These are phyloP conservation scores for Eulacestoma nigropectus DNA, from an alignment of 2,113 vertebrate genomes.

Conservation along the genomic window DNA sequence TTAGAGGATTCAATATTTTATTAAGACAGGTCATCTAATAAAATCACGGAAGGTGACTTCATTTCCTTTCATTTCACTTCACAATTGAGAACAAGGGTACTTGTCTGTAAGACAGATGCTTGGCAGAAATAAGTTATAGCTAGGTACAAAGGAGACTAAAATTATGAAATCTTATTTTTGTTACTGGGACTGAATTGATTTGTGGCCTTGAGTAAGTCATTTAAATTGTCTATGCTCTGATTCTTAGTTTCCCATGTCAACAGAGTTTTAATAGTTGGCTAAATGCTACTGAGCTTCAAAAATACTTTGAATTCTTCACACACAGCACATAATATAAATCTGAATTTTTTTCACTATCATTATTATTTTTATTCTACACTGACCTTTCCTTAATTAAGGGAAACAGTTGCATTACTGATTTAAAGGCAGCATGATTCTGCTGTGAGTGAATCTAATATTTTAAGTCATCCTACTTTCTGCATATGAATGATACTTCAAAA, in stretches of 20 bases:
- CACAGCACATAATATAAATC: background rate
- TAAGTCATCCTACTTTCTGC: background rate
- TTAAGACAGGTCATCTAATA: constrained; percentile 11
- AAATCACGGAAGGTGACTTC: constrained; percentile 26
- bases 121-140: background rate
- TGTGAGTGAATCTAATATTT: background rate
- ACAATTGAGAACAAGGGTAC: background rate
- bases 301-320: background rate
- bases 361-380: background rate
- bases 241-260: background rate
- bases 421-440: background rate
- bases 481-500: background rate
- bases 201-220: background rate
- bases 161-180: background rate
- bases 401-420: background rate
- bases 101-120: constrained; percentile 1
- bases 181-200: background rate
- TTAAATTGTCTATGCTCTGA: background rate
- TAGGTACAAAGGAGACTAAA: background rate
- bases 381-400: background rate
- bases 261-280: background rate
- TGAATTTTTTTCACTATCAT: background rate
- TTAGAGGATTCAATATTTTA: constrained; percentile 15
- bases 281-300: background rate
- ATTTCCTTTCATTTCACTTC: constrained; percentile 23